A percentile compares a stretch with the other conserved stretches of the same genome.
These are phyloP conservation scores for Melanotus villosus DNA, from an alignment of 2,888 invertebrate species.

Conservation along the genomic window DNA sequence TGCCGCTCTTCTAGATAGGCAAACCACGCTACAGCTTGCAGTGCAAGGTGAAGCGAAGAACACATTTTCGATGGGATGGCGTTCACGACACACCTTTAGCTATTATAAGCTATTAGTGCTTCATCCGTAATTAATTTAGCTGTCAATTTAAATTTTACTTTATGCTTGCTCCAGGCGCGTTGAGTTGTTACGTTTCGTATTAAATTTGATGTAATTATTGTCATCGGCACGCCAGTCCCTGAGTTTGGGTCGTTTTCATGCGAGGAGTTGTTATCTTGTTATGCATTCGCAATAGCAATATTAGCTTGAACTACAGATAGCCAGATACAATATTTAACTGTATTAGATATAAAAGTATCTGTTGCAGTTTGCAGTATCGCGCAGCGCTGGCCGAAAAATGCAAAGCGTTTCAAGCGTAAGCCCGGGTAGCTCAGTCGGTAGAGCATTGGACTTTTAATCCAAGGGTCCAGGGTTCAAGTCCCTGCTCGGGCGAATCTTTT, in stretches of 20 bases:
- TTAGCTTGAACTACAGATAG: no score
- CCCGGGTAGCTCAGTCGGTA: constrained; percentile 81
- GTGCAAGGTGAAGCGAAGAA: neutral
- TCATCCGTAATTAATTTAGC: constrained; percentile 33
- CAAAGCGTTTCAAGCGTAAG: constrained; percentile 53
- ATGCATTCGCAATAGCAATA: no score
- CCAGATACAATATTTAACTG: no score
- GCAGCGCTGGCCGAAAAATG: no score
- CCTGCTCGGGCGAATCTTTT: constrained; percentile 74
- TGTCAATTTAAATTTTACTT: constrained; percentile 37
- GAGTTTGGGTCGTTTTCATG: no score
- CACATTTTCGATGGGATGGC: neutral
- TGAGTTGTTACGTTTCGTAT: neutral
- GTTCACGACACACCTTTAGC: constrained; percentile 17
- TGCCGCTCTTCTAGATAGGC: constrained; percentile 7
- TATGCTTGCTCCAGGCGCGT: neutral
- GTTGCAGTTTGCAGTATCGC: no score
- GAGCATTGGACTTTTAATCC: constrained; percentile 82
- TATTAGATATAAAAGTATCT: no score
- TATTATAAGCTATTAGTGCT: constrained; percentile 36
- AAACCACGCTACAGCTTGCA: constrained; percentile 10
- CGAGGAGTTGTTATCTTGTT: no score
- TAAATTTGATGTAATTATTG: neutral
- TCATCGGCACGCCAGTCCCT: no score
- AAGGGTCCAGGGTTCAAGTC: constrained; percentile 83